Conservation (phyloP, 92 coral and sea anemone species). For the Virgularia gustaviana region DNA sequence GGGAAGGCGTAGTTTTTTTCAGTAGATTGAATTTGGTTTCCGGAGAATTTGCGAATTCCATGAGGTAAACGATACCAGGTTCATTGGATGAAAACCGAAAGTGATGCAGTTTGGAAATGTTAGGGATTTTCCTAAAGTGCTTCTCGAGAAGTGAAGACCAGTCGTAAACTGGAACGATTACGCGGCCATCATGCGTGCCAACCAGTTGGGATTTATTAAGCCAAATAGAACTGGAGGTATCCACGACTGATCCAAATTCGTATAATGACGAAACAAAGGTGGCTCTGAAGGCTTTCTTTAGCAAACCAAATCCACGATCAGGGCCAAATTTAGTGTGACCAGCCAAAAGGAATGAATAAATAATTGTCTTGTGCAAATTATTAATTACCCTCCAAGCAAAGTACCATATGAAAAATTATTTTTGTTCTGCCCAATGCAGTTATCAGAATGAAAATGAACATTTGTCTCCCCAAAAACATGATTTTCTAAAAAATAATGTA, state of each 20-base stretch:
- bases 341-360: conserved; percentile 47
- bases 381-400: conserved; percentile 43
- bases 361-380: conserved; percentile 32
- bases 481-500: conserved; percentile 42
- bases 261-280: conserved; percentile 47
- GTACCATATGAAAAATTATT: conserved; percentile 54
- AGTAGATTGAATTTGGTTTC: not conserved
- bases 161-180: conserved; percentile 42
- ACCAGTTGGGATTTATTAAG: conserved; percentile 37
- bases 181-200: conserved; percentile 52
- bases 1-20: conserved; percentile 48
- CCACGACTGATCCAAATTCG: conserved; percentile 41
- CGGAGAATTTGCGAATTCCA: conserved; percentile 6
- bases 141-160: conserved; percentile 42
- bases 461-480: conserved; percentile 48
- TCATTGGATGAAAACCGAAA: conserved; percentile 40
- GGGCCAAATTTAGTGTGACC: conserved; percentile 61
- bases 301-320: conserved; percentile 40
- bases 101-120: conserved; percentile 45
- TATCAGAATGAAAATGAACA: conserved; percentile 52
- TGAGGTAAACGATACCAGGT: conserved; percentile 56
- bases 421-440: conserved; percentile 52
- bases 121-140: too few relatives aligned
- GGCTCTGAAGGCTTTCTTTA: conserved; percentile 36
- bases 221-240: conserved; percentile 40